A percentile compares a stretch with the other conserved stretches of the same genome.
phyloP scores from a whole-genome alignment of 2,113 vertebrate species.

The Hippocampus comes region DNA sequence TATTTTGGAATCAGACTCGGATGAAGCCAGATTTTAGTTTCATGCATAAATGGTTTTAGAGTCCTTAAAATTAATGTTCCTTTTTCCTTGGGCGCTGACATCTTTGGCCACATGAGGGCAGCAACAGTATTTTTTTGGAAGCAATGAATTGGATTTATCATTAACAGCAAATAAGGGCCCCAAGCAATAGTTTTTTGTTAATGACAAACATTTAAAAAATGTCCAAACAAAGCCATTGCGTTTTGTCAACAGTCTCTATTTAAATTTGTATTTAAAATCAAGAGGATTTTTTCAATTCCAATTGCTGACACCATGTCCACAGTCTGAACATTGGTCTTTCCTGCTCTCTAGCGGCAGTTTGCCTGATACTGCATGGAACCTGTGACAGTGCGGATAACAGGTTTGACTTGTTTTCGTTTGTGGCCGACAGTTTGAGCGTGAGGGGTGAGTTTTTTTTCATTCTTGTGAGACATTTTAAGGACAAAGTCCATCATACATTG shows the following conservation, averaged over 20 bases:
- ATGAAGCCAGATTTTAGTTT: not conserved
- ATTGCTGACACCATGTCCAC: too few relatives aligned
- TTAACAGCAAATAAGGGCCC: not conserved
- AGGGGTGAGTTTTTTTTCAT: slow-evolving; percentile 5
- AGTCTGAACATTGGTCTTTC: not conserved
- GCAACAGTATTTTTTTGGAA: slow-evolving; percentile 15
- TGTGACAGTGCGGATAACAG: not conserved
- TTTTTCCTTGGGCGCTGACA: not conserved
- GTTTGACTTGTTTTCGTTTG: not conserved
- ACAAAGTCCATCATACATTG: not conserved
- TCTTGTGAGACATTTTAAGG: slow-evolving; percentile 5
- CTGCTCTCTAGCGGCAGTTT: slow-evolving; percentile 47
- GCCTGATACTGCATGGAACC: slow-evolving; percentile 21
- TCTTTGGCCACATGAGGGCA: slow-evolving; percentile 52
- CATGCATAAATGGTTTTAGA: not conserved
- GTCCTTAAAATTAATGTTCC: not conserved
- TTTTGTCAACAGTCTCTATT: not conserved
- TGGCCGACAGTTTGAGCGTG: not conserved
- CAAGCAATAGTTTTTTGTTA: not conserved
- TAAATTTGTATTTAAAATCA: too few relatives aligned
- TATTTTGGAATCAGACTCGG: too few relatives aligned
- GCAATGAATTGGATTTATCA: slow-evolving; percentile 12
- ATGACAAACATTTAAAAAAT: not conserved
- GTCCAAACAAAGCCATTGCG: not conserved
- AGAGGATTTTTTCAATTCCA: too few relatives aligned